Base-by-base conservation (phyloP, 2,113 vertebrate genomes). In the Oryzias javanicus region DNA sequence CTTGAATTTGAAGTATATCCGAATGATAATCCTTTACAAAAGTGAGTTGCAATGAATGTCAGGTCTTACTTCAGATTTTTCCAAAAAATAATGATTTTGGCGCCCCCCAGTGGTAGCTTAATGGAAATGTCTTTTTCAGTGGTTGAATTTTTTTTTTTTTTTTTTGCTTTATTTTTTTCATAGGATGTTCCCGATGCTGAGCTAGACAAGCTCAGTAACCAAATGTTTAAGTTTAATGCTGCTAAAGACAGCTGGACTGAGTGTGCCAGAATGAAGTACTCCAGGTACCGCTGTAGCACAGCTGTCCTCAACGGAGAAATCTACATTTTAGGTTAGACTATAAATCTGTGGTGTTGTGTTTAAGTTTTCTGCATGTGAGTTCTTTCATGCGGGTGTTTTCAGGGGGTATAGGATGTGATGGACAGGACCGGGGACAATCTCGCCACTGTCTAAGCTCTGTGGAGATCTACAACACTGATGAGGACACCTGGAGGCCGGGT, bases 331-430 rank as follows among this genome's bases (percentile, higher is more conserved):
- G 96, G 95, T 96, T 84, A 93, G 93, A 60, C 25, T 41, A 3
- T 15, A 15, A 27, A 4, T 45, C 15, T 10, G 7, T n/a, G 10
- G 45, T 35, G 25, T 71, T 6, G 6, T 40, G 25, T 7, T 8
- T 14, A 54, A 3, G 3, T 42, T 22, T 65, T 58, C 18, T 51
- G 22, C 6, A 45, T 17, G 7, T 14, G 5, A 22, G 48, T 47
- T 16, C 29, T 29, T 22, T 49, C n/a, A 25, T 61, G 22, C 35
- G 25, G 72, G 22, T 78, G 49, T 47, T 60, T 58, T 42, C 59
- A 97, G 95, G 96, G 74, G 96, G 95, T 53, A 97, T 97, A 62
- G 95, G 95, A 24, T 97, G 96, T 47, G 70, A 90, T n/a, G 94
- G 94, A 45, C 88, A 60, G 12, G 95, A 97, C 80, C 80, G 68